Conservation (phyloP, 2,113 vertebrate genomes). For the Anthoscopus minutus region DNA sequence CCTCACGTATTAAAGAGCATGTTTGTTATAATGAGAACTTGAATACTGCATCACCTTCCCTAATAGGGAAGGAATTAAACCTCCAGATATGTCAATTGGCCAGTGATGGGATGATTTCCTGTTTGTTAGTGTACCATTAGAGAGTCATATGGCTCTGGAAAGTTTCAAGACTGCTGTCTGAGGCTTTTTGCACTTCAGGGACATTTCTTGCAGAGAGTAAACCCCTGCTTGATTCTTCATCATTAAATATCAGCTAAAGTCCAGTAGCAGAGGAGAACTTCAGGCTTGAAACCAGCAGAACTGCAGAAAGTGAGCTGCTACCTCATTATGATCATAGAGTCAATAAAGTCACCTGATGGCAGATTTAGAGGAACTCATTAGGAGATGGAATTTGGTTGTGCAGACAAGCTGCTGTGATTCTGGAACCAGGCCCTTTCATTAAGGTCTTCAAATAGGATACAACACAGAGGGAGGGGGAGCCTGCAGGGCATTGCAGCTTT, state of each 20-base stretch:
- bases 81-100: conserved; percentile 67
- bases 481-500: conserved; percentile 21
- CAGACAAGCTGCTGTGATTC: conserved; percentile 60
- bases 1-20: neutral
- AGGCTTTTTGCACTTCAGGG: conserved; percentile 8
- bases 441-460: conserved; percentile 66
- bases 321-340: conserved; percentile 74
- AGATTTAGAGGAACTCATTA: conserved; percentile 78
- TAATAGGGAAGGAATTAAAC: conserved; percentile 73
- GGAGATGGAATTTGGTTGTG: conserved; percentile 63
- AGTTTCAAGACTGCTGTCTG: conserved; percentile 43
- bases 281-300: conserved; percentile 19
- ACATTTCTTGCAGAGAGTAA: conserved; percentile 58
- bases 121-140: conserved; percentile 53
- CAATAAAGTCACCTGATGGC: conserved; percentile 76
- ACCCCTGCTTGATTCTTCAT: conserved; percentile 50
- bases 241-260: conserved; percentile 60
- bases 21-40: conserved; percentile 51
- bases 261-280: neutral
- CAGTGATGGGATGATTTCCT: conserved; percentile 64
- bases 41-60: conserved; percentile 59
- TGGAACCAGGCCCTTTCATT: conserved; percentile 62
- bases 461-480: conserved; percentile 17
- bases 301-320: conserved; percentile 60
- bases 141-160: conserved; percentile 57